Percentiles rank a stretch among this genome's conserved stretches.
phyloP scores from a whole-genome alignment of 2,888 invertebrate genomes.

The Amphimallon solstitiale region DNA sequence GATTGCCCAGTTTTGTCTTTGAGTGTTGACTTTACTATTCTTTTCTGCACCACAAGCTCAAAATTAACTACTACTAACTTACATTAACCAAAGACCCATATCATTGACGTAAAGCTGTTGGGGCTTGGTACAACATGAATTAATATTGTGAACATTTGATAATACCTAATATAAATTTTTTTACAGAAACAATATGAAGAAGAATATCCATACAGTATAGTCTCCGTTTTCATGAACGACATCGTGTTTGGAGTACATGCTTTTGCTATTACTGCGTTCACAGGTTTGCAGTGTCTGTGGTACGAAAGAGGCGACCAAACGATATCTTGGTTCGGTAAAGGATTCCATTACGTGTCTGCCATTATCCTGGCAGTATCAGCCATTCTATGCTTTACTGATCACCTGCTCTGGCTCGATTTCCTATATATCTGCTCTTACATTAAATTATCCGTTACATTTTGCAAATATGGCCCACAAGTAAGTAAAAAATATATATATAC shows the following conservation, averaged over 20 bases:
- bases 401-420: slow-evolving; percentile 85
- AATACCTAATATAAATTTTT: not conserved
- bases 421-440: slow-evolving; percentile 92
- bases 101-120: too few species aligned
- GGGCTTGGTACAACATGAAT: too few species aligned
- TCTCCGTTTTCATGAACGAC: slow-evolving; percentile 92
- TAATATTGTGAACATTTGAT: too few species aligned
- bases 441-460: slow-evolving; percentile 88
- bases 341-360: slow-evolving; percentile 67
- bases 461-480: slow-evolving; percentile 96
- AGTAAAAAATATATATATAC: slow-evolving; percentile 42
- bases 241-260: slow-evolving; percentile 94
- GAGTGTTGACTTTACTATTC: too few species aligned
- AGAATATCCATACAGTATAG: slow-evolving; percentile 82
- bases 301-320: slow-evolving; percentile 86
- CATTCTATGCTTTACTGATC: slow-evolving; percentile 69
- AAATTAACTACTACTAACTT: too few species aligned
- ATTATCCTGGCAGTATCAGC: slow-evolving; percentile 45
- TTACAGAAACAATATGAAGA: slow-evolving; percentile 78
- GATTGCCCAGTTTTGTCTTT: too few species aligned
- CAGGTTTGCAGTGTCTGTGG: slow-evolving; percentile 83
- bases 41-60: too few species aligned
- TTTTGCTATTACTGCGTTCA: slow-evolving; percentile 78
- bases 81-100: too few species aligned
- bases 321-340: slow-evolving; percentile 78